Percentiles rank a stretch among this genome's conserved stretches.
Evolutionary conservation across 2,888 invertebrate genomes (phyloP).

Genomic region (Diloba caeruleocephala): DNA sequence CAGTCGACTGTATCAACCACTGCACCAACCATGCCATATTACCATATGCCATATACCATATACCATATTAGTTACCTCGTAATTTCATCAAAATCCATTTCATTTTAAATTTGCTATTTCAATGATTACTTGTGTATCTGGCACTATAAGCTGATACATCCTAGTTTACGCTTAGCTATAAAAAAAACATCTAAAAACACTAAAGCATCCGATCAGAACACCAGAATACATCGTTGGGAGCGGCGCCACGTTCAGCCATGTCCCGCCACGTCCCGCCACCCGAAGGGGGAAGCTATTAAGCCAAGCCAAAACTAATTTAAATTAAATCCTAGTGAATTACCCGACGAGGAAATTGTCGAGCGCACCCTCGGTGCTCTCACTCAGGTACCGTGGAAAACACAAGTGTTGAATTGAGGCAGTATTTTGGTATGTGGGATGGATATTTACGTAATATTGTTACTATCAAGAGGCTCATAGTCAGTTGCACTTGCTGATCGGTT

Average conservation of each 20-base stretch:
- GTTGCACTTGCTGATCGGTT: too few relatives aligned
- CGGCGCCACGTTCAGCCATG: constrained; percentile 69
- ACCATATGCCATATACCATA: too few relatives aligned
- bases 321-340: constrained; percentile 94
- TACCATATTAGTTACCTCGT: too few relatives aligned
- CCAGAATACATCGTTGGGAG: constrained; percentile 77
- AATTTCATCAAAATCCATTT: too few relatives aligned
- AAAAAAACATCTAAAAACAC: constrained; percentile 45
- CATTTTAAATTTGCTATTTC: too few relatives aligned
- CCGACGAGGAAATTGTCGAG: constrained; percentile 89
- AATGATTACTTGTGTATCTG: too few relatives aligned
- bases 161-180: constrained; percentile 31
- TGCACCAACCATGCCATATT: too few relatives aligned
- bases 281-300: constrained; percentile 93
- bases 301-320: constrained; percentile 96
- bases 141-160: neutral
- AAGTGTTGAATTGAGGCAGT: constrained; percentile 51
- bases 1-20: too few relatives aligned
- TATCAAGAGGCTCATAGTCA: too few relatives aligned
- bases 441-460: too few relatives aligned
- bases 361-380: constrained; percentile 85
- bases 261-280: constrained; percentile 55
- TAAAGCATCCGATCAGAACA: constrained; percentile 46
- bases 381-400: constrained; percentile 65
- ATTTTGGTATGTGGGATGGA: neutral